Conservation (phyloP, 2,797 vertebrate species). For the Enteromius anoplus region DNA sequence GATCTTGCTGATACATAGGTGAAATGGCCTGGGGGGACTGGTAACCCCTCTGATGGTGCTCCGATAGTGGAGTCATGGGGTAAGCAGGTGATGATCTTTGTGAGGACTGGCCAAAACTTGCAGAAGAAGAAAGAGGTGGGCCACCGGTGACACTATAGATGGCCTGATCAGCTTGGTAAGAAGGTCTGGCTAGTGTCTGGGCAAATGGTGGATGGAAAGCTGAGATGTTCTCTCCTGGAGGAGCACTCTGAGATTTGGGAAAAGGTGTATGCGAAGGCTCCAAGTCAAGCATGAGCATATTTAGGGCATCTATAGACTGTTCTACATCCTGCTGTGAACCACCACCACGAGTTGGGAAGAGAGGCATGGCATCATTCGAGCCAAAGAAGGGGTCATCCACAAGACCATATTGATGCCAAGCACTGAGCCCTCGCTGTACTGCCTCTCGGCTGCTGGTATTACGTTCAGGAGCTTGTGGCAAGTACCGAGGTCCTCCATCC, state of each 20-base stretch:
- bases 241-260: constrained; percentile 90
- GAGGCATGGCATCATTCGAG: constrained; percentile 82
- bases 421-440: constrained; percentile 90
- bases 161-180: constrained; percentile 78
- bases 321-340: constrained; percentile 91
- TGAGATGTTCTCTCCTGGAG: constrained; percentile 76
- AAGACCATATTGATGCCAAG: constrained; percentile 90
- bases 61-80: constrained; percentile 67
- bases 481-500: constrained; percentile 73
- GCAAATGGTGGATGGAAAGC: constrained; percentile 77
- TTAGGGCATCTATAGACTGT: constrained; percentile 92
- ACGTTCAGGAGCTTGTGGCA: constrained; percentile 89
- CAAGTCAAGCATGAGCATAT: constrained; percentile 95
- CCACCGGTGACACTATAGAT: constrained; percentile 74
- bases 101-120: constrained; percentile 69
- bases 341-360: constrained; percentile 75
- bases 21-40: constrained; percentile 68
- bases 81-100: constrained; percentile 75
- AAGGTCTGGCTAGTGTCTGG: constrained; percentile 75
- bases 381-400: constrained; percentile 80
- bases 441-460: constrained; percentile 94
- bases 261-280: constrained; percentile 81
- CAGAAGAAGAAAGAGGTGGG: constrained; percentile 66
- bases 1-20: constrained; percentile 75
- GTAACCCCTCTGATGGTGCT: constrained; percentile 67